These are phyloP conservation scores for Ecliptopera silaceata DNA, from an alignment of 2,888 invertebrate species.

Conservation along the genomic window DNA sequence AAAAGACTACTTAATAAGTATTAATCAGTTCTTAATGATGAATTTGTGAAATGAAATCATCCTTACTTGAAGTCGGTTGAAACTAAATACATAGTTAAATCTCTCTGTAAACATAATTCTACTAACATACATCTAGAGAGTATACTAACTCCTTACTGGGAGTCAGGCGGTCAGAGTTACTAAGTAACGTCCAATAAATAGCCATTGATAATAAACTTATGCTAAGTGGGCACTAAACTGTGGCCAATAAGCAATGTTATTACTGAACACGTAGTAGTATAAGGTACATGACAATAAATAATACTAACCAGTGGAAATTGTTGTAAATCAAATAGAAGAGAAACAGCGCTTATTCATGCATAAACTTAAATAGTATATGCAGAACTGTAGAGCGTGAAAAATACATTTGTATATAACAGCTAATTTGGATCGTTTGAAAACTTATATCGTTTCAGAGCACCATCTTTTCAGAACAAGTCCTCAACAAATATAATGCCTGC, in stretches of 20 bases:
- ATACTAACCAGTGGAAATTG: constrained; percentile 34
- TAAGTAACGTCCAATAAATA: constrained; percentile 14
- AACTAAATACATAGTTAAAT: too few relatives aligned
- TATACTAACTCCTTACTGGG: background rate
- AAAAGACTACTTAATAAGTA: too few relatives aligned
- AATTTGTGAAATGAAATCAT: too few relatives aligned
- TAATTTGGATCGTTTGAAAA: background rate
- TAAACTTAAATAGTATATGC: too few relatives aligned
- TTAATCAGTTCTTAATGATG: too few relatives aligned
- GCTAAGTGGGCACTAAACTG: constrained; percentile 17
- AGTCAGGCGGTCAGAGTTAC: constrained; percentile 4
- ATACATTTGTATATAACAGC: constrained; percentile 19
- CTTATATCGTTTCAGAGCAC: too few relatives aligned
- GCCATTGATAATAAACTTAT: constrained; percentile 19
- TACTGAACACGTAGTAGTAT: constrained; percentile 11
- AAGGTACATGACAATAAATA: constrained; percentile 27
- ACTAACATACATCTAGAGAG: background rate
- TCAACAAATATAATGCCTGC: too few relatives aligned
- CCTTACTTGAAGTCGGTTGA: too few relatives aligned
- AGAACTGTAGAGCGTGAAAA: too few relatives aligned
- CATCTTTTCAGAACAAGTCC: too few relatives aligned
- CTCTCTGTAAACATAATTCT: too few relatives aligned
- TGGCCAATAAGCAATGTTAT: constrained; percentile 5
- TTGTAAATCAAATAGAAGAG: constrained; percentile 35
- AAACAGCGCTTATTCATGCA: constrained; percentile 52